Percentiles rank a stretch among this genome's conserved stretches.
phyloP scores from a whole-genome alignment of 2,797 vertebrate genomes.

The Aplochiton taeniatus region DNA sequence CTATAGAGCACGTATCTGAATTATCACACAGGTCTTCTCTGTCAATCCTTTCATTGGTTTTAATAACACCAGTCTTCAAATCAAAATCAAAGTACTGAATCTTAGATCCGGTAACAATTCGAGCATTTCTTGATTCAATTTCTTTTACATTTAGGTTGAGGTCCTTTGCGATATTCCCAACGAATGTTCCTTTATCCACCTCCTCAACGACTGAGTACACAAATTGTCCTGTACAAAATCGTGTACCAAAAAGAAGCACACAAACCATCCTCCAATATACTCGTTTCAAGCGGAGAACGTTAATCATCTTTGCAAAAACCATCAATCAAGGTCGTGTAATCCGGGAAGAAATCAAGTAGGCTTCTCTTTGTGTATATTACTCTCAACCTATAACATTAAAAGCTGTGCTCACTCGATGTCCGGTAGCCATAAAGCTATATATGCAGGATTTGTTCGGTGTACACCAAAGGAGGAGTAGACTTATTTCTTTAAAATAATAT shows the following conservation, averaged over 20 bases:
- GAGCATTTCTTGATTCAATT: conserved; percentile 50
- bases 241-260: not conserved
- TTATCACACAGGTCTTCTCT: conserved; percentile 42
- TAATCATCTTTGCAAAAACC: too few species aligned
- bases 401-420: too few species aligned
- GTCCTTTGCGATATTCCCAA: conserved; percentile 62
- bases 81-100: conserved; percentile 51
- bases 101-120: conserved; percentile 43
- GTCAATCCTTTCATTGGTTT: conserved; percentile 39
- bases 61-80: conserved; percentile 40
- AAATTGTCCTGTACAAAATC: conserved; percentile 19
- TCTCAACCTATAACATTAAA: too few species aligned
- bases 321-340: too few species aligned
- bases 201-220: conserved; percentile 55
- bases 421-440: too few species aligned
- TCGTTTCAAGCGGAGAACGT: too few species aligned
- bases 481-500: too few species aligned
- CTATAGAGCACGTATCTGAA: conserved; percentile 27
- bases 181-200: conserved; percentile 44
- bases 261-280: too few species aligned
- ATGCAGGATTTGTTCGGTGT: too few species aligned
- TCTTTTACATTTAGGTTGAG: conserved; percentile 42
- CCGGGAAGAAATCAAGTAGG: too few species aligned
- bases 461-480: too few species aligned
- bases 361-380: too few species aligned